Base-by-base conservation (phyloP, 2,888 invertebrate genomes). In the Mythimna lalbum region DNA sequence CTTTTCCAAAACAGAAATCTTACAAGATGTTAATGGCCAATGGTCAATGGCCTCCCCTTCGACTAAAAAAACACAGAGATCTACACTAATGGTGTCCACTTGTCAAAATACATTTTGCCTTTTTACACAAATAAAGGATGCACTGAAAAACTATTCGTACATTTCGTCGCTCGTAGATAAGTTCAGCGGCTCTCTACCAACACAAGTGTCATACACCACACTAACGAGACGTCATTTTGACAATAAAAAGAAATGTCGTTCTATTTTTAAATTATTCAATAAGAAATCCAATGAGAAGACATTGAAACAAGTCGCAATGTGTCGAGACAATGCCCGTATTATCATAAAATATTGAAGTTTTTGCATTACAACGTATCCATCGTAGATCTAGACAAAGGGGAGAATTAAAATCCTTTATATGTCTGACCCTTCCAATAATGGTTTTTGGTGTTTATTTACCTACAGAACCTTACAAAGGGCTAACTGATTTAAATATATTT, bases 231-330 rank as follows among this genome's bases (percentile, higher is more conserved):
- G 80, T 89, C 88, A 90, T 90, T 89, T 88, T 89, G 81, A 86
- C 89, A 89, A 91, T 91, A 91, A 91, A 89, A 91, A 87, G 89
- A 91, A 90, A 89, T 83, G 73, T 83, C 81, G 78, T 87, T 73
- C 70, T 81, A 76, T 86, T 84, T 88, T 86, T 94, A 94, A 93
- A 95, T 94, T 93, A 95, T 95, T 95, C 95, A 95, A 92, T 91
- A 91, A 94, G 92, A 93, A n/a, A 93, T 91, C 90, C 88, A 92
- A 93, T 92, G 87, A 88, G 86, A 90, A 88, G 84, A 88, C 85
- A 90, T 73, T 92, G 91, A 92, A 92, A 93, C 90, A 92, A 90
- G 89, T 90, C 87, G 87, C 89, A 85, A 91, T 90, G 88, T 91
- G 92, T 91, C 93, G 89, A 90, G 93, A 93, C 92, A 87, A 74